Evolutionary conservation across 1,140 invertebrate species (phyloP), one percentile per base, ranked within the genome.

Genomic region (Saccostrea cuccullata): DNA sequence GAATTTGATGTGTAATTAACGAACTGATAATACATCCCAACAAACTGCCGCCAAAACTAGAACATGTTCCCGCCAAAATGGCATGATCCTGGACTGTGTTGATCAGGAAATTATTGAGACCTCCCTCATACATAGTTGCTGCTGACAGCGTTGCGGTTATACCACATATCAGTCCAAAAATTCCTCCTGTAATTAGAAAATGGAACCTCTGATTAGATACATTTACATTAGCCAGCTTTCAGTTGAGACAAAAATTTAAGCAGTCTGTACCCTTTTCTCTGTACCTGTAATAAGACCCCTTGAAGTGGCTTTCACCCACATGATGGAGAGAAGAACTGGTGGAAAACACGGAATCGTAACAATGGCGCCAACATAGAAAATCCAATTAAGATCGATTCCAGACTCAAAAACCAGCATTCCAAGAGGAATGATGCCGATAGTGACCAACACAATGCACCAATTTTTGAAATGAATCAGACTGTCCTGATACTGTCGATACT

Each of bases 31-130:
- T 91, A 87, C 93, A 93, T 36, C 94, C 90, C 3, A 92, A 86
- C 13, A 93, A 90, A 86, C 94, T 94, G 73, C 91, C 91, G 8
- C 91, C 92, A 87, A 95, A 94, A 58, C 94, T 94, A 36, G 91
- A 90, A 64, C 93, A 90, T 3, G 94, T 95, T 67, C 95, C 95
- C 0, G 94, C 93, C 58, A 95, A 90, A 91, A 95, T 95, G 40
- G 93, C 91, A 73, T 94, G 91, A 89, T 95, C 92, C 83, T 94
- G 92, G 9, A 94, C 94, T 0, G 95, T 95, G 91, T 95, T 95
- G 26, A 91, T 87, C n/a, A 95, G 89, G 90, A 95, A 95, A 23
- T 92, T 88, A 60, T 84, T 88, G 40, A 95, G 91, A 6, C 95
- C 95, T 2, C 93, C 94, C 11, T 92, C 91, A 70, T 94, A 95